Conservation (phyloP, 2,113 vertebrate species). For the Lepus americanus region DNA sequence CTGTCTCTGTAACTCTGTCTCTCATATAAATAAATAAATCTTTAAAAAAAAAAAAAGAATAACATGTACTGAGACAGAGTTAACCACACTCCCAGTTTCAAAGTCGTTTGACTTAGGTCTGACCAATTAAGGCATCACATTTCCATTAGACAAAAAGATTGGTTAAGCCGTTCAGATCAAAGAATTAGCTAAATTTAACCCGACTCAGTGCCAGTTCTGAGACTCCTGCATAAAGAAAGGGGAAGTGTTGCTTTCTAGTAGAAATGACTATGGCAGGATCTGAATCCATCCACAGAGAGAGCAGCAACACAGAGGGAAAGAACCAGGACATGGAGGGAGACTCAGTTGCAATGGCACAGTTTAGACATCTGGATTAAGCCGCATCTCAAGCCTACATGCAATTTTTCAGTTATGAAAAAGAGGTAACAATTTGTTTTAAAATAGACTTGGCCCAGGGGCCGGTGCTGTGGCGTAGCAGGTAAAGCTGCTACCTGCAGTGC, state of each 20-base stretch:
- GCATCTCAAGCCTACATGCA: not conserved
- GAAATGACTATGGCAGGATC: not conserved
- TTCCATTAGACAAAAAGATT: not conserved
- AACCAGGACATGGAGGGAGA: not conserved
- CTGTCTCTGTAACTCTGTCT: no score
- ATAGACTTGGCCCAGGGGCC: no score
- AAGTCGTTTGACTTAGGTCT: not conserved
- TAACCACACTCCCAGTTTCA: not conserved
- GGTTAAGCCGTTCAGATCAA: not conserved
- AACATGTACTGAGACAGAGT: no score
- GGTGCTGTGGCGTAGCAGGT: no score
- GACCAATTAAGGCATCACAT: not conserved
- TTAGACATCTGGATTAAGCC: not conserved
- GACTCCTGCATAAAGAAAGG: not conserved
- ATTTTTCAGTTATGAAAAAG: not conserved
- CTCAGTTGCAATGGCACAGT: rapidly evolving
- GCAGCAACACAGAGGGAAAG: not conserved
- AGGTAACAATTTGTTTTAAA: not conserved
- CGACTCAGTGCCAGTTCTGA: not conserved
- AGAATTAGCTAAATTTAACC: not conserved
- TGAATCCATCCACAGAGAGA: not conserved
- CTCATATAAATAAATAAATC: no score
- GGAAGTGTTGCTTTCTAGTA: not conserved
- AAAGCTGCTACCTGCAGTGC: no score
- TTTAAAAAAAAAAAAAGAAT: no score